Percentiles rank a stretch among this genome's conserved stretches.
These are phyloP conservation scores for Ammospiza nelsoni DNA, from an alignment of 2,113 vertebrate species.

Conservation along the genomic window DNA sequence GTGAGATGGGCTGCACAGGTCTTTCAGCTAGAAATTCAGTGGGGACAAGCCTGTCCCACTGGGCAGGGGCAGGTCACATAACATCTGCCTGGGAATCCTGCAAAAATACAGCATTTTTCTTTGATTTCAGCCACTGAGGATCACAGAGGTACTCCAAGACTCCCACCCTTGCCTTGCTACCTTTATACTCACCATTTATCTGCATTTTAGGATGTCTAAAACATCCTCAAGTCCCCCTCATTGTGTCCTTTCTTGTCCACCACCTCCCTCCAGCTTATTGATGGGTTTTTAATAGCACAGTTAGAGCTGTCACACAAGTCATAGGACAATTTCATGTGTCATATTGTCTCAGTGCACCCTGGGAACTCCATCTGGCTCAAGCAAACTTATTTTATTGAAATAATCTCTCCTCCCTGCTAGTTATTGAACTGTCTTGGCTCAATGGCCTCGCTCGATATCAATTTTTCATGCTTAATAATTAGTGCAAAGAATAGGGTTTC, in stretches of 20 bases:
- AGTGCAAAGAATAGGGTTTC: conserved; percentile 34
- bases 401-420: conserved; percentile 58
- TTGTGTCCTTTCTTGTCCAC: neutral
- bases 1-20: neutral
- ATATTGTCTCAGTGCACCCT: neutral
- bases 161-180: neutral
- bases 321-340: conserved; percentile 35
- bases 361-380: conserved; percentile 35
- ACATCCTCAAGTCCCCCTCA: neutral
- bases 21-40: neutral
- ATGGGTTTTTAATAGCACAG: conserved; percentile 59
- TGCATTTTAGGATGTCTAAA: neutral
- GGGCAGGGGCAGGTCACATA: neutral
- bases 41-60: neutral
- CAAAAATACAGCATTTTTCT: neutral
- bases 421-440: conserved; percentile 60
- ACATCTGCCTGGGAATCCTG: neutral
- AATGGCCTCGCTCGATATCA: conserved; percentile 50
- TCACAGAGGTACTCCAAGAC: neutral
- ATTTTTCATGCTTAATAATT: conserved; percentile 62
- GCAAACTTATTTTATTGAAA: conserved; percentile 43
- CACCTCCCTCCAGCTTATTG: neutral
- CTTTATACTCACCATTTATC: neutral
- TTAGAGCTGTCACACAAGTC: conserved; percentile 45
- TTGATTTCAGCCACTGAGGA: neutral